Evolutionary conservation across 2,888 invertebrate genomes (phyloP).

Genomic region (Slavum lentiscoides): DNA sequence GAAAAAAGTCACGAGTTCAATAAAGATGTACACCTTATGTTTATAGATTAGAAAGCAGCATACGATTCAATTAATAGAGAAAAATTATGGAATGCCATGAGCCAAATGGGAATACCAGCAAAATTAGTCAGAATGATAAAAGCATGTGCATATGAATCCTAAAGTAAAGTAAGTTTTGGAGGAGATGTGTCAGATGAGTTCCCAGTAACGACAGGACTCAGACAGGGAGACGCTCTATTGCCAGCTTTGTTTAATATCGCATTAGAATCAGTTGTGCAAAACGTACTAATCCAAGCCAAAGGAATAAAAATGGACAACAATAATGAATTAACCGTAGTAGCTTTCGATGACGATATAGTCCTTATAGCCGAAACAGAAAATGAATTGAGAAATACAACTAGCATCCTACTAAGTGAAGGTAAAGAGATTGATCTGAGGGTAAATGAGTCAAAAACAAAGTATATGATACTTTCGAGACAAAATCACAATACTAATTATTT

Average conservation of each 20-base stretch:
- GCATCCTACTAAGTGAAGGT: conserved; percentile 1
- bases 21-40: conserved; percentile 3
- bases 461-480: conserved; percentile 11
- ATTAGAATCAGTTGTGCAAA: conserved; percentile 11
- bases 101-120: conserved; percentile 9
- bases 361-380: conserved; percentile 13
- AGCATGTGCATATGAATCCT: conserved; percentile 1
- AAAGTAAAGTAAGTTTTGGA: conserved; percentile 17
- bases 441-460: conserved; percentile 14
- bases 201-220: conserved; percentile 16
- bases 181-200: conserved; percentile 14
- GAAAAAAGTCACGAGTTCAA: neutral
- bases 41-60: neutral
- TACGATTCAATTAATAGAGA: conserved; percentile 12
- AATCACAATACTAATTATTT: conserved; percentile 12
- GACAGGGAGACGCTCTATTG: conserved; percentile 12
- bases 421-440: conserved; percentile 4
- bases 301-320: conserved; percentile 5
- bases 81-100: conserved; percentile 1
- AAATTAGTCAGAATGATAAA: neutral
- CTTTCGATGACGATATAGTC: conserved; percentile 2
- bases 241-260: conserved; percentile 16
- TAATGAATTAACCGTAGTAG: neutral
- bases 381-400: conserved; percentile 17
- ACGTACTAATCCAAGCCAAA: neutral